Evolutionary conservation across 2,113 vertebrate genomes (phyloP).

Genomic region (Cebidichthys violaceus): DNA sequence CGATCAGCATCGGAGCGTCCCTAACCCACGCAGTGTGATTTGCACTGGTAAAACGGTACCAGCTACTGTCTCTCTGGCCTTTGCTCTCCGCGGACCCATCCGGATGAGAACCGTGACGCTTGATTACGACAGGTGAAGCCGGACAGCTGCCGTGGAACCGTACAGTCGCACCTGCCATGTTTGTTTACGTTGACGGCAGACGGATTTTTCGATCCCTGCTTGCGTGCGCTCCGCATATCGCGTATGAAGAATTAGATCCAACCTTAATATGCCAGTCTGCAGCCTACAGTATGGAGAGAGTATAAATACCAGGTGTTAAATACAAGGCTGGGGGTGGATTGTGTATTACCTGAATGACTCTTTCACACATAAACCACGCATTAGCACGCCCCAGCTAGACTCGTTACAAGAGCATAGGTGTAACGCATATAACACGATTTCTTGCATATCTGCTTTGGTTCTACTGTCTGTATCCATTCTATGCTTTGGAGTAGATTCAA

Average conservation of each 20-base stretch:
- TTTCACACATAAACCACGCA: background rate
- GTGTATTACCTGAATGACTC: background rate
- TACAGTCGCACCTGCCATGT: conserved; percentile 41
- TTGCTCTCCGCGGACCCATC: conserved; percentile 21
- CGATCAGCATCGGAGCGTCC: too few species aligned
- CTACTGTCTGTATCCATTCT: background rate
- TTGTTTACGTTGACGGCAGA: conserved; percentile 36
- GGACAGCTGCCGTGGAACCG: conserved; percentile 27
- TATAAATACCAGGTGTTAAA: conserved; percentile 17
- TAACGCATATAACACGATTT: background rate
- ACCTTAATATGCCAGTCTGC: conserved; percentile 15
- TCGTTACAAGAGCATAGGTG: too few species aligned
- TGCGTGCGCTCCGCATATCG: background rate
- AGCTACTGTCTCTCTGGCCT: background rate
- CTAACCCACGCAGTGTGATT: background rate
- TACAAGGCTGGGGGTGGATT: background rate
- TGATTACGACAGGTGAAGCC: conserved; percentile 29
- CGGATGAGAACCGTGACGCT: background rate
- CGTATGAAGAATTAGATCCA: conserved; percentile 9
- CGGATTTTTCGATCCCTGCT: conserved; percentile 9
- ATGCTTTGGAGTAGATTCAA: background rate
- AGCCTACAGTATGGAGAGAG: background rate
- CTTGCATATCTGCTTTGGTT: background rate
- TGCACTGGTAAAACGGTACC: background rate
- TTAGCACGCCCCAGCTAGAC: background rate